Percentiles rank a stretch among this genome's conserved stretches.
Conservation (phyloP, 2,888 invertebrate genomes). For the Lamellibrachia columna region DNA sequence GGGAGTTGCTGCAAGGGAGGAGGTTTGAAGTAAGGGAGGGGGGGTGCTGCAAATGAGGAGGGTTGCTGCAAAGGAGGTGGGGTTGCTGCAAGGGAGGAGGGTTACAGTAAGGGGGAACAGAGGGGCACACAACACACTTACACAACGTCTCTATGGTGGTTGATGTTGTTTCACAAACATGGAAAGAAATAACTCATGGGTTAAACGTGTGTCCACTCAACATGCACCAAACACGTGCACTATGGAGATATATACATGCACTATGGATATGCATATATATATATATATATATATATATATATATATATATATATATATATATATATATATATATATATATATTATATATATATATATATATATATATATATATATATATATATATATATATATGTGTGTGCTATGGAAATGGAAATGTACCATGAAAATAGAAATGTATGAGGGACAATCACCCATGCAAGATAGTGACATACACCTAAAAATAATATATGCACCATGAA, state of each 20-base stretch:
- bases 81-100: background rate
- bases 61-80: background rate
- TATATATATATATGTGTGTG: too few species aligned
- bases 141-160: background rate
- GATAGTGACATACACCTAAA: too few species aligned
- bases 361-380: too few species aligned
- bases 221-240: background rate
- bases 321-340: too few species aligned
- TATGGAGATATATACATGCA: background rate
- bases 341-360: too few species aligned
- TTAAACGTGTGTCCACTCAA: background rate
- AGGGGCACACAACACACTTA: slow-evolving; percentile 13
- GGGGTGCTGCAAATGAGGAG: background rate
- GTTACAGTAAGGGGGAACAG: background rate
- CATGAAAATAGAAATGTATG: too few species aligned
- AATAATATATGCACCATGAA: too few species aligned
- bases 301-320: too few species aligned
- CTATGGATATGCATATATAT: background rate
- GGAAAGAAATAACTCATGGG: background rate
- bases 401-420: too few species aligned
- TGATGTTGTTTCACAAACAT: background rate
- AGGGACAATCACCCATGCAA: too few species aligned
- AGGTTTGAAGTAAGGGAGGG: background rate
- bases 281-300: too few species aligned
- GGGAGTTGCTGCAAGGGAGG: too few species aligned